phyloP scores from a whole-genome alignment of 2,888 invertebrate genomes.

The Nemotelus pantherinus region DNA sequence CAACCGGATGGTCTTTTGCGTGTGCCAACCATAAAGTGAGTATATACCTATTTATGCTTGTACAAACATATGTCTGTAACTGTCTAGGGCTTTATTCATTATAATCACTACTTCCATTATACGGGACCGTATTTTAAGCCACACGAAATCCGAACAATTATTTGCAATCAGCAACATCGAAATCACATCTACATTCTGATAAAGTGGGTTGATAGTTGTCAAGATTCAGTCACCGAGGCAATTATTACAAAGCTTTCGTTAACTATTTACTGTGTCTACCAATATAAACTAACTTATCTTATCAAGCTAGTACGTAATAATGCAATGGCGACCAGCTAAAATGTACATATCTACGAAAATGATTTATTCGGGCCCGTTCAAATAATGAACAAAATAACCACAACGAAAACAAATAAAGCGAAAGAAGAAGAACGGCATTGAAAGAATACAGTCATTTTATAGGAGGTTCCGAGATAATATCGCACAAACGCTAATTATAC shows the following conservation, averaged over 20 bases:
- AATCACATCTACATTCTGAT: constrained; percentile 16
- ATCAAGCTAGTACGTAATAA: constrained; percentile 4
- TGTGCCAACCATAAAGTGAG: too few species aligned
- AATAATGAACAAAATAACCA: not conserved
- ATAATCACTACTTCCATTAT: not conserved
- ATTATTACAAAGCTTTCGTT: too few species aligned
- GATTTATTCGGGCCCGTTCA: constrained; percentile 15
- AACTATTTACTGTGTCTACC: not conserved
- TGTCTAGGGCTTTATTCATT: too few species aligned
- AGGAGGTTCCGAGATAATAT: constrained; percentile 18
- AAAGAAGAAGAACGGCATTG: not conserved
- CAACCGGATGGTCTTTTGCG: too few species aligned
- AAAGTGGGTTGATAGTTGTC: not conserved
- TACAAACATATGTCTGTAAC: too few species aligned
- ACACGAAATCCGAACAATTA: constrained; percentile 21
- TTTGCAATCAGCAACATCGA: constrained; percentile 28
- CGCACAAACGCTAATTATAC: constrained; percentile 43
- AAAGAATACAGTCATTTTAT: not conserved
- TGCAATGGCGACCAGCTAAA: constrained; percentile 22
- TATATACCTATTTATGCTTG: too few species aligned
- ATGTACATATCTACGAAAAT: constrained; percentile 8
- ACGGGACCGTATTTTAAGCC: constrained; percentile 4
- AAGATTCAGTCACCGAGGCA: not conserved
- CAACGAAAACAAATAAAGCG: not conserved
- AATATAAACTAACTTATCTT: constrained; percentile 27